phyloP scores from a whole-genome alignment of 1,140 invertebrate genomes.

The Magallana angulata region DNA sequence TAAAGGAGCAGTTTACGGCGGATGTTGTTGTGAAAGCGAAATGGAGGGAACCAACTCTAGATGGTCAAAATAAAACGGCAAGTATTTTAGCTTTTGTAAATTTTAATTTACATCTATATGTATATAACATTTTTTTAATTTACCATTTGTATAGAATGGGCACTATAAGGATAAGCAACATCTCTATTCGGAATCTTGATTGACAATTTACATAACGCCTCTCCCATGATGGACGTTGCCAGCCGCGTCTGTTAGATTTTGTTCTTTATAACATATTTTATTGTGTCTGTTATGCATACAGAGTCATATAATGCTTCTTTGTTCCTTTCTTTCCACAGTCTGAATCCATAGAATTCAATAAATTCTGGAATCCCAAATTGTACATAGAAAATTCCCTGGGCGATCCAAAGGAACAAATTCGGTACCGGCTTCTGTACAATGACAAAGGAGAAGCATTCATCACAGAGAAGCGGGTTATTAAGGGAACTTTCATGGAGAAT shows the following conservation, averaged over 20 bases:
- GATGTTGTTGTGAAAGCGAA: conserved; percentile 77
- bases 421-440: conserved; percentile 73
- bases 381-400: conserved; percentile 79
- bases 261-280: background rate
- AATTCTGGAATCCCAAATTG: conserved; percentile 78
- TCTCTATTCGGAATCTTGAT: no score
- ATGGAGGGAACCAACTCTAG: conserved; percentile 77
- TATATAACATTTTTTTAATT: background rate
- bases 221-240: no score
- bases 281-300: background rate
- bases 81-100: conserved; percentile 21
- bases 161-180: no score
- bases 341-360: conserved; percentile 74
- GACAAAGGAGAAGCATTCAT: conserved; percentile 76
- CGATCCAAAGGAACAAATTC: conserved; percentile 77
- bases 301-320: background rate
- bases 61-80: conserved; percentile 72
- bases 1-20: conserved; percentile 78
- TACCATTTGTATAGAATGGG: no score
- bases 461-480: conserved; percentile 76
- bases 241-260: no score
- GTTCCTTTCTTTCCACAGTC: conserved; percentile 4
- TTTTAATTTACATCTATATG: no score
- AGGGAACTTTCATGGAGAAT: conserved; percentile 79
- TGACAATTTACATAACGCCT: no score